Evolutionary conservation across 2,113 vertebrate genomes (phyloP).

Genomic region (Mus pahari): DNA sequence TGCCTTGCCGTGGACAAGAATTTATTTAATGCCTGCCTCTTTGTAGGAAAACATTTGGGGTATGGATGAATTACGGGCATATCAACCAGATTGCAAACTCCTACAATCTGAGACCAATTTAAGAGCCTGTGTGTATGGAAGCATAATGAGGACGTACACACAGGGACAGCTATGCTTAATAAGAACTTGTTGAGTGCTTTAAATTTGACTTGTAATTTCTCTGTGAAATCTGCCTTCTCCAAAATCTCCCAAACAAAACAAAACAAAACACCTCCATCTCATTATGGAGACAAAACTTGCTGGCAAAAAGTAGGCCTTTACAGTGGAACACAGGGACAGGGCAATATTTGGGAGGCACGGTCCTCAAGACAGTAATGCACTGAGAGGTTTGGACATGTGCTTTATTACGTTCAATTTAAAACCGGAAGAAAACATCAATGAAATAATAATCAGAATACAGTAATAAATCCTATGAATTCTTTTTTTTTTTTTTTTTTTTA

Average conservation of each 20-base stretch:
- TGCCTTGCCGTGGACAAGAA: slow-evolving; percentile 11
- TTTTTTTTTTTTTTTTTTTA: background rate
- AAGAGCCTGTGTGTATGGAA: slow-evolving; percentile 33
- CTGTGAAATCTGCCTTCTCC: slow-evolving; percentile 38
- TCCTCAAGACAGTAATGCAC: background rate
- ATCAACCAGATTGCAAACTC: slow-evolving; percentile 62
- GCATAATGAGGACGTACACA: slow-evolving; percentile 38
- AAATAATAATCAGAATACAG: background rate
- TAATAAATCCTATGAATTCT: background rate
- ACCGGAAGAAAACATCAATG: background rate
- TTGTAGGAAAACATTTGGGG: slow-evolving; percentile 68
- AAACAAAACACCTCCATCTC: slow-evolving; percentile 56
- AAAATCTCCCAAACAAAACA: slow-evolving; percentile 57
- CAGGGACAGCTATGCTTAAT: slow-evolving; percentile 42
- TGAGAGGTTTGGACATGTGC: background rate
- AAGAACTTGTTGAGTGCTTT: slow-evolving; percentile 57
- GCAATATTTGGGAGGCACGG: background rate
- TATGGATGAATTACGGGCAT: slow-evolving; percentile 59
- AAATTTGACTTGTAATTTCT: slow-evolving; percentile 44
- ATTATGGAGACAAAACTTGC: background rate
- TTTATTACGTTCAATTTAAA: background rate
- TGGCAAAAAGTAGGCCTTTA: background rate
- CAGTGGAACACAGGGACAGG: background rate
- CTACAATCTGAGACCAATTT: slow-evolving; percentile 56
- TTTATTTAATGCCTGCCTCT: slow-evolving; percentile 66